Percentiles rank a stretch among this genome's conserved stretches.
Conservation (phyloP, 2,113 vertebrate genomes). For the Bagarius yarrelli region DNA sequence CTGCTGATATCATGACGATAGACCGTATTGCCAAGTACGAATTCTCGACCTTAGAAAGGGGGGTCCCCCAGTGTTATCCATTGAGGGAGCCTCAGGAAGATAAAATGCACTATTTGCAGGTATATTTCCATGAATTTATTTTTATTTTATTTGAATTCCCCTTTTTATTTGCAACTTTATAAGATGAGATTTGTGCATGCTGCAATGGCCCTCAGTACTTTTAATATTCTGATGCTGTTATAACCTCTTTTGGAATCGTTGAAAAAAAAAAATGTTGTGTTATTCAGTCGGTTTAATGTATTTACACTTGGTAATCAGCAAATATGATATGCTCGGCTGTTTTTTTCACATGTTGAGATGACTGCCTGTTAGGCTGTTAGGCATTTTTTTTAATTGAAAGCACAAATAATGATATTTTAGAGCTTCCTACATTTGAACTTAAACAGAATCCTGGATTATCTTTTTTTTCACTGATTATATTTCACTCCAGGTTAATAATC, state of each 20-base stretch:
- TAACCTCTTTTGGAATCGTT: conserved; percentile 51
- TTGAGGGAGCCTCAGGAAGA: conserved; percentile 81
- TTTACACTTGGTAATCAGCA: conserved; percentile 47
- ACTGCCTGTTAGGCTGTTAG: neutral
- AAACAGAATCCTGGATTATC: neutral
- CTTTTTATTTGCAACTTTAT: conserved; percentile 54
- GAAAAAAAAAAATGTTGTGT: conserved; percentile 50
- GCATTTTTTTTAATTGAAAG: neutral
- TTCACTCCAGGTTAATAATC: too few species aligned
- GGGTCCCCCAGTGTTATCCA: conserved; percentile 79
- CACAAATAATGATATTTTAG: neutral
- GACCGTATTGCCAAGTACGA: conserved; percentile 85
- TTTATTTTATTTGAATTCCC: conserved; percentile 52
- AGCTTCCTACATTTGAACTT: too few species aligned
- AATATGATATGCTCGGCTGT: conserved; percentile 51
- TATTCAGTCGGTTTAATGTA: conserved; percentile 47
- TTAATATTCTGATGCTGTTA: conserved; percentile 51
- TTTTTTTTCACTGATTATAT: neutral
- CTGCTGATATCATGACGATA: conserved; percentile 80
- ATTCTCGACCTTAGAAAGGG: conserved; percentile 83
- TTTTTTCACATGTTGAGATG: conserved; percentile 43
- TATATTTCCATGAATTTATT: conserved; percentile 76
- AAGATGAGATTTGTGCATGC: conserved; percentile 69
- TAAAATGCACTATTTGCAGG: conserved; percentile 95
- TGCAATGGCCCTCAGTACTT: conserved; percentile 57